Evolutionary conservation across 53 echinoderm and acorn worm species (phyloP).

Genomic region (Apostichopus leukothele): DNA sequence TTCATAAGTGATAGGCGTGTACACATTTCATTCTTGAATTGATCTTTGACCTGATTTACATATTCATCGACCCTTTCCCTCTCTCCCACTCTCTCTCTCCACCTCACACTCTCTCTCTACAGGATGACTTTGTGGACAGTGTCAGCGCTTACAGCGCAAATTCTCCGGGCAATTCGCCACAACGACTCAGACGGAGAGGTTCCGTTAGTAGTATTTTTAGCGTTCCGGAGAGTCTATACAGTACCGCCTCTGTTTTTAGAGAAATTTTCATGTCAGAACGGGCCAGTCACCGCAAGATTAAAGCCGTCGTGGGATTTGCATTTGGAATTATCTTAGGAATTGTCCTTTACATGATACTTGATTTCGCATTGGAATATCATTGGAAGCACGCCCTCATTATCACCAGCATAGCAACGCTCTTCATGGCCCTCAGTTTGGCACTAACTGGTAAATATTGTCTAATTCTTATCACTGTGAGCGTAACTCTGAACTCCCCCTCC

Average conservation of each 20-base stretch:
- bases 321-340: conserved; percentile 74
- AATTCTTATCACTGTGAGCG: too few species aligned
- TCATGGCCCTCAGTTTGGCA: conserved; percentile 74
- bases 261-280: conserved; percentile 82
- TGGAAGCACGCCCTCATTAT: conserved; percentile 67
- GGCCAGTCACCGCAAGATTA: conserved; percentile 63
- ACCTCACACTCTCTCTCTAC: background rate
- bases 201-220: conserved; percentile 29
- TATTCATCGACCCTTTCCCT: too few species aligned
- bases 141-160: conserved; percentile 25
- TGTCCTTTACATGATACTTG: conserved; percentile 67
- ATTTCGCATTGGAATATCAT: conserved; percentile 73
- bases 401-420: conserved; percentile 56
- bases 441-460: conserved; percentile 66
- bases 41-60: too few species aligned
- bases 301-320: conserved; percentile 73
- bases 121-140: conserved; percentile 22
- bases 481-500: too few species aligned
- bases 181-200: conserved; percentile 10
- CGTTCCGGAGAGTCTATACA: conserved; percentile 5
- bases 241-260: conserved; percentile 54
- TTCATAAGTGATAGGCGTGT: too few species aligned
- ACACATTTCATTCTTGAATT: too few species aligned
- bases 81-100: background rate
- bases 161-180: conserved; percentile 40